Evolutionary conservation across 2,797 vertebrate species (phyloP).

Genomic region (Danio jaintianensis): DNA sequence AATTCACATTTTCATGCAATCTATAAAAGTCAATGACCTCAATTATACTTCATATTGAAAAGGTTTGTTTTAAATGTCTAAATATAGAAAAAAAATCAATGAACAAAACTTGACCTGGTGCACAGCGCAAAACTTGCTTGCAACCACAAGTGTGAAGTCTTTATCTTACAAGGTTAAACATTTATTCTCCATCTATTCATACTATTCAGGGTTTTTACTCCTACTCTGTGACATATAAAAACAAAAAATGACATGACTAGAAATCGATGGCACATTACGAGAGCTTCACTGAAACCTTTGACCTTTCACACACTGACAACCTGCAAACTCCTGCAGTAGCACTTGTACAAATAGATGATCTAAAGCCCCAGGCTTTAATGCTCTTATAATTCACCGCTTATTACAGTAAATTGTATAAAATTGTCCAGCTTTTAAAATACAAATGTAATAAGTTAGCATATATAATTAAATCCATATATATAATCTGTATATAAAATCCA

Average conservation of each 20-base stretch:
- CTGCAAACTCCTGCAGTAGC: not conserved
- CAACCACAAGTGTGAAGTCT: too few species aligned
- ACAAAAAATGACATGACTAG: constrained; percentile 4
- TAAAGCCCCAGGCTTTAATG: constrained; percentile 2
- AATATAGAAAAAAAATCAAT: not conserved
- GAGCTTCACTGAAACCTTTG: constrained; percentile 3
- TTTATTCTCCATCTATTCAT: not conserved
- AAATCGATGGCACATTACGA: constrained; percentile 17
- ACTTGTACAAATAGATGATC: constrained; percentile 16
- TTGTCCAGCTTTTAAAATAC: not conserved
- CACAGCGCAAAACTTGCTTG: not conserved
- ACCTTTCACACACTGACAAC: constrained; percentile 26
- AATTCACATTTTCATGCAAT: not conserved
- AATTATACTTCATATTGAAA: not conserved
- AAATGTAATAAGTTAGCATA: not conserved
- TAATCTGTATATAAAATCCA: too few species aligned
- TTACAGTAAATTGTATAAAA: too few species aligned
- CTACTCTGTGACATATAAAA: not conserved
- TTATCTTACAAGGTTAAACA: constrained; percentile 17
- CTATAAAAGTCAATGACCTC: not conserved
- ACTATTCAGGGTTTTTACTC: not conserved
- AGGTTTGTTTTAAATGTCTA: not conserved
- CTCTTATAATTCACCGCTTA: not conserved
- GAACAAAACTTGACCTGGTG: not conserved
- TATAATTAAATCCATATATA: too few species aligned